phyloP scores from a whole-genome alignment of 2,797 vertebrate species.

The Eulemur albifrons region DNA sequence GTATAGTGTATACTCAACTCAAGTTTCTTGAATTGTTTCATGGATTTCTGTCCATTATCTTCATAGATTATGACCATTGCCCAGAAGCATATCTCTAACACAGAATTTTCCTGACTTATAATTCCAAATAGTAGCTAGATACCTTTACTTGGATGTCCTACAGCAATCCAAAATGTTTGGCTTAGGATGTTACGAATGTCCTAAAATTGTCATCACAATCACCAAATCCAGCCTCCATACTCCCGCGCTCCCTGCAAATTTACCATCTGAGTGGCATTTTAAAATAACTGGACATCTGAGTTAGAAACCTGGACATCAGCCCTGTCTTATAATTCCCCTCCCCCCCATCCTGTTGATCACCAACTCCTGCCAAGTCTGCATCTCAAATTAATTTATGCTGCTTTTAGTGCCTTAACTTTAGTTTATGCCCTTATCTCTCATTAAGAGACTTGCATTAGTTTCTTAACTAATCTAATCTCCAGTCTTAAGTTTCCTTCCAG shows the following conservation, averaged over 20 bases:
- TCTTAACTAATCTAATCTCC: not conserved
- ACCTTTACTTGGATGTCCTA: not conserved
- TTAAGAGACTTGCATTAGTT: not conserved
- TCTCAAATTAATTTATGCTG: not conserved
- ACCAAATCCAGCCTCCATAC: not conserved
- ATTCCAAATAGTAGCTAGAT: not conserved
- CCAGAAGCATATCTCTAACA: not conserved
- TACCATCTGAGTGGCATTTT: slow-evolving; percentile 29
- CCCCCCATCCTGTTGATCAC: not conserved
- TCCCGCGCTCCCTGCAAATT: not conserved
- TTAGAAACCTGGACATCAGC: not conserved
- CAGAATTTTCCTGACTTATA: not conserved
- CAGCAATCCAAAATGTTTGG: not conserved
- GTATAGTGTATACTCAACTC: not conserved
- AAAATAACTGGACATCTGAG: not conserved
- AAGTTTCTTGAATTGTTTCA: not conserved
- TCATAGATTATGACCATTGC: not conserved
- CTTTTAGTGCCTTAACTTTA: not conserved
- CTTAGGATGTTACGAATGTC: not conserved
- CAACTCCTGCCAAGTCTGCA: not conserved
- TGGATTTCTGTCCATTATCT: not conserved
- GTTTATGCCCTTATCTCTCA: not conserved
- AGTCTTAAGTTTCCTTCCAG: slow-evolving; percentile 1
- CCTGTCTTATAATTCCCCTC: not conserved
- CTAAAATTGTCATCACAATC: not conserved